Percentiles rank a stretch among this genome's conserved stretches.
Conservation (phyloP, 2,797 vertebrate genomes). For the Leuciscus waleckii region DNA sequence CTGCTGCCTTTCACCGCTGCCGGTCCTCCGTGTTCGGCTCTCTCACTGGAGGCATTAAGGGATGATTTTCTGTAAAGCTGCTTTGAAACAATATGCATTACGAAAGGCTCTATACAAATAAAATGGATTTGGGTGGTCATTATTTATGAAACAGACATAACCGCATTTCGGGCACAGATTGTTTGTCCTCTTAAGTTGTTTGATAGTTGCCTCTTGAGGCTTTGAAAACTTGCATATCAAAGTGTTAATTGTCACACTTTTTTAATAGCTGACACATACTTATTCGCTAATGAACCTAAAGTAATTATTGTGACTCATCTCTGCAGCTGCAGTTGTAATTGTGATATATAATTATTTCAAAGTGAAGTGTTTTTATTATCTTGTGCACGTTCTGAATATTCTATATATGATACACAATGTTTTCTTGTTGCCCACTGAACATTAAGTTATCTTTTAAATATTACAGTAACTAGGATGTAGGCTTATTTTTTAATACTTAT, state of each 20-base stretch:
- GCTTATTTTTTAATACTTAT: background rate
- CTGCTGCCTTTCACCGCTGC: background rate
- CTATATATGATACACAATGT: background rate
- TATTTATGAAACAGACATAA: conserved; percentile 17
- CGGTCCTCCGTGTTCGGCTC: background rate
- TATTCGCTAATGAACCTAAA: conserved; percentile 23
- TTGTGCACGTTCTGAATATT: background rate
- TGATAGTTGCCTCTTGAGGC: background rate
- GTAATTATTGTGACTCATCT: conserved; percentile 38
- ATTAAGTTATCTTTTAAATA: background rate
- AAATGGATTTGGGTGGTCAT: background rate
- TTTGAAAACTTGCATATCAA: conserved; percentile 23
- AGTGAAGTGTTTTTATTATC: conserved; percentile 5
- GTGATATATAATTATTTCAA: conserved; percentile 24
- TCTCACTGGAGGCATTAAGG: conserved; percentile 1
- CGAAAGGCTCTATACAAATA: conserved; percentile 19
- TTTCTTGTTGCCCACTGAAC: background rate
- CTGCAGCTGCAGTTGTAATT: conserved; percentile 22
- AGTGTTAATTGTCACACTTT: conserved; percentile 19
- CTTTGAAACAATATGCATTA: conserved; percentile 7
- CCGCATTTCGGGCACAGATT: background rate
- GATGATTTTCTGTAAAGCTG: conserved; percentile 19
- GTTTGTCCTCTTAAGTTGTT: background rate
- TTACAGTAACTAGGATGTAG: background rate
- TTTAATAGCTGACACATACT: conserved; percentile 3